Base-by-base conservation (phyloP, 2,113 vertebrate genomes). In the Helogale parvula region DNA sequence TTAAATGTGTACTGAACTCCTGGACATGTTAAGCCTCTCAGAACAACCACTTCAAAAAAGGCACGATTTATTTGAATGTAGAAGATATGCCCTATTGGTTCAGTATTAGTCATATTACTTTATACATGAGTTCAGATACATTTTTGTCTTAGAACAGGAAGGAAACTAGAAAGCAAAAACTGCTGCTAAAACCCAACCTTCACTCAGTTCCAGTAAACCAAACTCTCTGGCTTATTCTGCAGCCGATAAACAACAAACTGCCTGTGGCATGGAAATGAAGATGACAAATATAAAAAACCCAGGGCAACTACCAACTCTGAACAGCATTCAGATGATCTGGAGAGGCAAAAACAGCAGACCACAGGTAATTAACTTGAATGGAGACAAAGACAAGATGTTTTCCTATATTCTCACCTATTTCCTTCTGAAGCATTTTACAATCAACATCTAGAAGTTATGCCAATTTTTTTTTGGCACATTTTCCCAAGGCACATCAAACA, bases 101-200 rank as follows among this genome's bases (percentile, higher is more conserved):
- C 60, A 89, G 19, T 25, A 86, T 91, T 92, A 96, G 66, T 68
- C 88, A 77, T 86, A 83, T 82, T 52, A 88, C 71, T 96, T 63
- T 86, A 90, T 23, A 72, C 7, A 95, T 84, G 85, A 92, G 31
- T 96, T 68, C 47, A 54, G 87, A 87, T 72, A 82, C 1, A 35
- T 72, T 94, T 97, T 87, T 92, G 60, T 95, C 23, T 79, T 33
- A 89, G 81, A 92, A 94, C 69, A 90, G 86, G 79, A 97, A 86
- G 31, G 11, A 21, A 79, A 41, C 41, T 41, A 41, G 41, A 41
- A 52, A 89, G 83, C 29, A 96, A 79, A 96, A 77, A 4, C 31
- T 94, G 82, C 68, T 92, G 71, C 27, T 77, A 71, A 57, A 69
- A 54, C 27, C 29, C 54, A 82, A 50, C 52, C 52, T 94, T 94